Conservation (phyloP, 2,113 vertebrate species). For the Leptosomus discolor region DNA sequence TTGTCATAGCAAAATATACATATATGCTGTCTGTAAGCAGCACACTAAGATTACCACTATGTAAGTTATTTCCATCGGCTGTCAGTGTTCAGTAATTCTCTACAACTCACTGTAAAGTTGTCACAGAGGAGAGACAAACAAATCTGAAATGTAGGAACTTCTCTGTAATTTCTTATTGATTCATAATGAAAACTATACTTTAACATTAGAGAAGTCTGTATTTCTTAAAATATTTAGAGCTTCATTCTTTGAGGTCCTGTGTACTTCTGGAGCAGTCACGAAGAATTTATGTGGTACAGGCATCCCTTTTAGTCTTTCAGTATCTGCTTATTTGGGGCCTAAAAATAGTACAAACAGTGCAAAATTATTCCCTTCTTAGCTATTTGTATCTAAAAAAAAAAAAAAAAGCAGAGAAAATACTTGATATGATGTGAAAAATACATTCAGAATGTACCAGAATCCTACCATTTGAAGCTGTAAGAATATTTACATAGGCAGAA, state of each 20-base stretch:
- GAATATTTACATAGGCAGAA: not conserved
- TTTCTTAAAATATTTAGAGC: not conserved
- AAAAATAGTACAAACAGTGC: not conserved
- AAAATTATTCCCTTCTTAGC: not conserved
- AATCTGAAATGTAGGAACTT: not conserved
- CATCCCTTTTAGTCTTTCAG: not conserved
- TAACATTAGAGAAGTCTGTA: not conserved
- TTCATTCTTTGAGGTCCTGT: not conserved
- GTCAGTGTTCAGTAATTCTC: not conserved
- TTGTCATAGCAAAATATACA: not conserved
- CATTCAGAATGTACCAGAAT: not conserved
- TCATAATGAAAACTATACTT: not conserved
- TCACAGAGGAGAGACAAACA: not conserved
- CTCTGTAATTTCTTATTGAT: not conserved
- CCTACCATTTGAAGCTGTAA: not conserved
- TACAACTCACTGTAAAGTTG: not conserved
- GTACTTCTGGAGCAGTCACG: not conserved
- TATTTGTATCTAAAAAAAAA: not conserved
- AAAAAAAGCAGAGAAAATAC: fast-evolving
- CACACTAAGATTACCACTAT: not conserved
- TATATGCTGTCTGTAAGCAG: not conserved
- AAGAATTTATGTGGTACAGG: not conserved
- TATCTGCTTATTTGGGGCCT: not conserved
- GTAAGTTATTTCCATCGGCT: not conserved
- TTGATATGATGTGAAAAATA: not conserved